Conservation (phyloP, 2,113 vertebrate genomes). For the Nesoenas mayeri region DNA sequence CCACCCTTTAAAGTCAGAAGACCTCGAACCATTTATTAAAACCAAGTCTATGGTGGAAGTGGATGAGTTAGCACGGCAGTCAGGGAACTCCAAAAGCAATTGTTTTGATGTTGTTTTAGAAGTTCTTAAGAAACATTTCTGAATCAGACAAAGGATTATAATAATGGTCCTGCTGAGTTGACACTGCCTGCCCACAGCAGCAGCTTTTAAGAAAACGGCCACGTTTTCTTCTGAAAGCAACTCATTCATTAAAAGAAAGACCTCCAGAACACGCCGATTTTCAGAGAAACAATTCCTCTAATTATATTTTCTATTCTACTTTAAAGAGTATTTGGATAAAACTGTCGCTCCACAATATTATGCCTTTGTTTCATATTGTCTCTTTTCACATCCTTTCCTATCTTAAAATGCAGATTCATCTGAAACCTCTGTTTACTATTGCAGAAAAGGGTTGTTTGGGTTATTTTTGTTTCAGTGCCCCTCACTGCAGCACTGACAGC, state of each 20-base stretch:
- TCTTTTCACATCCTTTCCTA: background rate
- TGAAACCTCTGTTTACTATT: background rate
- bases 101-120: background rate
- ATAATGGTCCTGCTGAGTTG: background rate
- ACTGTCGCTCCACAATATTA: background rate
- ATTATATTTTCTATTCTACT: background rate
- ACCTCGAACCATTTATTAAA: background rate
- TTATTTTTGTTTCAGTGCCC: background rate
- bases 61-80: background rate
- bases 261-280: background rate
- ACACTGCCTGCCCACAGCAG: background rate
- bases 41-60: background rate
- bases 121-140: constrained; percentile 5
- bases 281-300: background rate
- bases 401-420: background rate
- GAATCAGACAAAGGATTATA: constrained; percentile 8
- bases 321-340: background rate
- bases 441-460: background rate
- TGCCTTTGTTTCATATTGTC: background rate
- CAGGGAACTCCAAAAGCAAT: background rate
- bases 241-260: background rate
- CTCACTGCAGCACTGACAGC: background rate
- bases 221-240: background rate
- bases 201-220: background rate
- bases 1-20: background rate